A percentile compares a stretch with the other conserved stretches of the same genome.
These are phyloP conservation scores for Ennomos fuscantarius DNA, from an alignment of 2,888 invertebrate species.

Conservation along the genomic window DNA sequence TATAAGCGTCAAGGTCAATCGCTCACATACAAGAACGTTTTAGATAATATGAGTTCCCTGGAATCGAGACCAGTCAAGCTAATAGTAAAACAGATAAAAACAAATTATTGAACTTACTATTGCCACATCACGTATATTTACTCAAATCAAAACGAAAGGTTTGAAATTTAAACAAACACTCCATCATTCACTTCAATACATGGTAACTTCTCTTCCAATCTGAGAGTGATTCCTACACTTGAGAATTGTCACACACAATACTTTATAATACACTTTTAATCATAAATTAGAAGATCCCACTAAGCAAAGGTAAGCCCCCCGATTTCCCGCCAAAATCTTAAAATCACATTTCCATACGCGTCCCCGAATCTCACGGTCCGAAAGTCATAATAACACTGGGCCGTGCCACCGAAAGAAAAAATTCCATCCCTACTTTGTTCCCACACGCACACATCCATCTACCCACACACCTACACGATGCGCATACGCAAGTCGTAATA, in stretches of 20 bases:
- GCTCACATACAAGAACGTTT: no score
- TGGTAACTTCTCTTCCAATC: slow-evolving; percentile 28
- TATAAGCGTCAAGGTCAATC: no score
- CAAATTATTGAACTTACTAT: slow-evolving; percentile 59
- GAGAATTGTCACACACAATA: no score
- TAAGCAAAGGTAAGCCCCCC: slow-evolving; percentile 31
- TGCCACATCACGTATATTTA: slow-evolving; percentile 74
- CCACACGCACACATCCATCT: slow-evolving; percentile 55
- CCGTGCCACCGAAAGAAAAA: slow-evolving; percentile 47
- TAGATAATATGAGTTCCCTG: no score
- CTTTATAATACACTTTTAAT: no score
- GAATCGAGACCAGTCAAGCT: no score
- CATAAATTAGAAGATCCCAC: slow-evolving; percentile 15
- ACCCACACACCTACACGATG: slow-evolving; percentile 64
- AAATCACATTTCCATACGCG: slow-evolving; percentile 57
- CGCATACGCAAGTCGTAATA: slow-evolving; percentile 67
- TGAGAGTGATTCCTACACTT: no score
- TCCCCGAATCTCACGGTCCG: slow-evolving; percentile 55
- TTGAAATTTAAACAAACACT: slow-evolving; percentile 45
- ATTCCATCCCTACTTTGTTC: slow-evolving; percentile 56
- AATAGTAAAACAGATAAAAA: neutral
- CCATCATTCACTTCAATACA: slow-evolving; percentile 62
- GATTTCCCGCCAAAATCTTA: slow-evolving; percentile 72
- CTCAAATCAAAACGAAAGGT: slow-evolving; percentile 50
- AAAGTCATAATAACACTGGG: slow-evolving; percentile 61